phyloP scores from a whole-genome alignment of 2,113 vertebrate genomes.

The Hydropotes inermis region DNA sequence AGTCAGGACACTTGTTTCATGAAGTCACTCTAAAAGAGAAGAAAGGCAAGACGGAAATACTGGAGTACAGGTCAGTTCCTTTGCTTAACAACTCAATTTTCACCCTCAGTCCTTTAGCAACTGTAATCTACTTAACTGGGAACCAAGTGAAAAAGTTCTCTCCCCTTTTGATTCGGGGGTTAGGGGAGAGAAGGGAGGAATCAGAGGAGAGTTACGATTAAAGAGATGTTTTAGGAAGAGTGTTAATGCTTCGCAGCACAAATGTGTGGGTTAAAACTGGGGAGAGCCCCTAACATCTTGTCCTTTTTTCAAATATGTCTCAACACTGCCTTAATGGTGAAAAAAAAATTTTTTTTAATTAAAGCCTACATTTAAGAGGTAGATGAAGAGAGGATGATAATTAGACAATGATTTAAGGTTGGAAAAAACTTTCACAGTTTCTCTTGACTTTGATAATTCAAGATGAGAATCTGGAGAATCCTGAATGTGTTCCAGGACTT shows the following conservation, averaged over 20 bases:
- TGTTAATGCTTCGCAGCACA: neutral
- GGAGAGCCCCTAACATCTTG: neutral
- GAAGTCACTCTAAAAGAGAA: neutral
- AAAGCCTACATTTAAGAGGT: neutral
- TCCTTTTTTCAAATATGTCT: neutral
- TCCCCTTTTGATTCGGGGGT: neutral
- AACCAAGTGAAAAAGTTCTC: neutral
- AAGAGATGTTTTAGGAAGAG: neutral
- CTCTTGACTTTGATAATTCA: neutral
- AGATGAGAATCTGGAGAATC: neutral
- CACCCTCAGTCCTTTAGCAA: neutral
- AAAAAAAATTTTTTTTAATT: neutral
- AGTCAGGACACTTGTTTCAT: neutral
- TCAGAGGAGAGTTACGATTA: neutral
- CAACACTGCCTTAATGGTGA: neutral
- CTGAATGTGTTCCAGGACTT: neutral
- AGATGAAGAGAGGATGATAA: neutral
- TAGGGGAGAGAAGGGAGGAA: fast-evolving
- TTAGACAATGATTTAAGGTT: neutral
- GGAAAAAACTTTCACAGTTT: neutral
- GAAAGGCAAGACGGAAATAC: neutral
- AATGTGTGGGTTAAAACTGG: neutral
- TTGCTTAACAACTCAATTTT: neutral
- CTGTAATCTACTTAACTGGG: neutral
- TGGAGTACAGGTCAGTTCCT: neutral